Base-by-base conservation (phyloP, 2,113 vertebrate species). In the Platysteira castanea region DNA sequence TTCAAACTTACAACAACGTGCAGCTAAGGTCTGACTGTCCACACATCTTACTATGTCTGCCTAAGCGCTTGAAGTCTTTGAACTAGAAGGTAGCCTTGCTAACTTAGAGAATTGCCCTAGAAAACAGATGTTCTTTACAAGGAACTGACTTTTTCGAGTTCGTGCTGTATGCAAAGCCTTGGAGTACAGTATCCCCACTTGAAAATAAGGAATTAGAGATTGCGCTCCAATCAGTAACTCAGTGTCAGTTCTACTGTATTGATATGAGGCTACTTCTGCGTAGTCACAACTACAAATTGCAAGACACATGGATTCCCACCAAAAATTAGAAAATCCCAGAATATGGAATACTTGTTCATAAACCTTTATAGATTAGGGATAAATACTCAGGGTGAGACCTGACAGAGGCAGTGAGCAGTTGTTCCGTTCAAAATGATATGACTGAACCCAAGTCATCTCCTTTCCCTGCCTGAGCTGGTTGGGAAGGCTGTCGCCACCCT, bases 401-500 rank as follows among this genome's bases (percentile, higher is more conserved):
- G 64, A 77, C 41, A 79, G 44, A 83, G 44, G n/a, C 49, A 84
- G 33, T 28, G 39, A 80, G 14, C 30, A 69, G 16, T 33, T 61
- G 53, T 60, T 73, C 68, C 3, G 0, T 70, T 69, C 24, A 63
- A 68, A 81, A 81, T 20, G 14, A 52, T 35, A n/a, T 1, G 3
- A 37, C 23, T 70, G 46, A 52, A 61, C 63, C 23, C 31, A 67
- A 56, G 19, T 15, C 10, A 37, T 47, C 14, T 46, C 54, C 52
- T 69, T 67, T 54, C 31, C 31, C 23, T 41, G 13, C 16, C 41
- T n/a, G 19, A 86, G 63, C 11, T 0, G 0, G 19, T 17, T 20
- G 53, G 59, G n/a, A 88, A 83, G 49, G 28, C 26, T 57, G 31
- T 54, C 74, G 22, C 41, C 42, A 26, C 23, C 24, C 20, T 76